These are phyloP conservation scores for Trogon melanurus DNA, from an alignment of 2,113 vertebrate genomes.

Conservation along the genomic window DNA sequence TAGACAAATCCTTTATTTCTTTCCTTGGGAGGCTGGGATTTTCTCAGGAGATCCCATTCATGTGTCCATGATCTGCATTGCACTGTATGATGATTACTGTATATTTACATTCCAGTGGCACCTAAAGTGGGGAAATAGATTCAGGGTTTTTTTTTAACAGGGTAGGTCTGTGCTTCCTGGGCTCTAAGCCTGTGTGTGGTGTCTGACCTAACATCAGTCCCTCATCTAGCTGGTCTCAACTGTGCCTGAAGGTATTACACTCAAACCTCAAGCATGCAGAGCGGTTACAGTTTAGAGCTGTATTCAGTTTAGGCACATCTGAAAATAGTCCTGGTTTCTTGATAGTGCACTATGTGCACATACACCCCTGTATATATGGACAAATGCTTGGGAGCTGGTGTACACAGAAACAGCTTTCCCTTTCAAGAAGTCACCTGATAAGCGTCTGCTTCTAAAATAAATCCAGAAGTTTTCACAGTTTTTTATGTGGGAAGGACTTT, in stretches of 20 bases:
- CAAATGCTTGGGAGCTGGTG: not conserved
- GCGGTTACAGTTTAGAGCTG: not conserved
- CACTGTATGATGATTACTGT: not conserved
- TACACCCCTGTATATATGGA: not conserved
- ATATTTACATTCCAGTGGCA: not conserved
- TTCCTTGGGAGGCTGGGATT: not conserved
- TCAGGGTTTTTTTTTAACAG: not conserved
- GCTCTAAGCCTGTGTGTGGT: not conserved
- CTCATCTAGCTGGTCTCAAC: not conserved
- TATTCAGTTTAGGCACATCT: not conserved
- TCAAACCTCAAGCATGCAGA: not conserved
- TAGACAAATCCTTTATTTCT: not conserved
- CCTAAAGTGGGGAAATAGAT: not conserved
- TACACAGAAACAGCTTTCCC: not conserved
- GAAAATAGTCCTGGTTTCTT: not conserved
- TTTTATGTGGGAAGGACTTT: not conserved
- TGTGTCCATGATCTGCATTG: not conserved
- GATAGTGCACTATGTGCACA: rapidly evolving
- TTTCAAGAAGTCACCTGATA: not conserved
- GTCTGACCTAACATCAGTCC: not conserved
- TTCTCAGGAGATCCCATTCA: not conserved
- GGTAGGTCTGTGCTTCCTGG: not conserved
- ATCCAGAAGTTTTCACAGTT: not conserved
- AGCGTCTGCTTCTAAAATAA: not conserved
- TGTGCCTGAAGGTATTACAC: not conserved